Evolutionary conservation across 1,140 invertebrate genomes (phyloP).

Genomic region (Sweltsa coloradensis): DNA sequence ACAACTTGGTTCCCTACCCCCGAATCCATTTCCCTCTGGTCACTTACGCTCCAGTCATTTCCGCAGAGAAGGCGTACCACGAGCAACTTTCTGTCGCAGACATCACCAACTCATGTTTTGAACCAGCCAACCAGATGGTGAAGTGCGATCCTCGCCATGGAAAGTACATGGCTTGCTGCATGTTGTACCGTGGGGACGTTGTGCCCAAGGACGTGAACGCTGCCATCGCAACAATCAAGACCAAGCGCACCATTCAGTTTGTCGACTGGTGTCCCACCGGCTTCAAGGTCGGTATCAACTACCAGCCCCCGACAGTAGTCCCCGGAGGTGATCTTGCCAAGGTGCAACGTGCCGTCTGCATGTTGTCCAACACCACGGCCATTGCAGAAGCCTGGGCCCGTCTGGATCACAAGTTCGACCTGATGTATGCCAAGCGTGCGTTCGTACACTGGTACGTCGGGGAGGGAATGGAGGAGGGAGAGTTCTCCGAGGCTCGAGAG

Average conservation of each 20-base stretch:
- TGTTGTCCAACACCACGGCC: conserved; percentile 71
- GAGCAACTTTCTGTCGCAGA: conserved; percentile 71
- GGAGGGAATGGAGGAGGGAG: conserved; percentile 51
- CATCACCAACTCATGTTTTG: conserved; percentile 72
- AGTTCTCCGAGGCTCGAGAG: conserved; percentile 50
- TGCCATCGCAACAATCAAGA: conserved; percentile 78
- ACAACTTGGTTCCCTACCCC: conserved; percentile 45
- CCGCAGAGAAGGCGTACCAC: conserved; percentile 76
- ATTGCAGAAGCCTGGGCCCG: conserved; percentile 67
- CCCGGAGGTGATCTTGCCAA: conserved; percentile 67
- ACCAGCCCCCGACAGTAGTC: conserved; percentile 73
- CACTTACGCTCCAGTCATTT: conserved; percentile 79
- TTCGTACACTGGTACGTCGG: conserved; percentile 52
- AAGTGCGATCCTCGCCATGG: conserved; percentile 81
- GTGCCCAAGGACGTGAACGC: conserved; percentile 74
- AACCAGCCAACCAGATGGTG: conserved; percentile 57
- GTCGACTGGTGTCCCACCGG: conserved; percentile 75
- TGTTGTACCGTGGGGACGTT: conserved; percentile 53
- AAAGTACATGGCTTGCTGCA: conserved; percentile 83
- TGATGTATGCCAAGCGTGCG: conserved; percentile 61
- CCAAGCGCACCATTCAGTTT: conserved; percentile 70
- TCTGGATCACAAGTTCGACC: conserved; percentile 69
- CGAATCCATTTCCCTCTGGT: conserved; percentile 39
- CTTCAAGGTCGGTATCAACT: conserved; percentile 69
- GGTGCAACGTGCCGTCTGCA: conserved; percentile 59